Evolutionary conservation across 2,797 vertebrate genomes (phyloP).

Genomic region (Onychomys leucogaster): DNA sequence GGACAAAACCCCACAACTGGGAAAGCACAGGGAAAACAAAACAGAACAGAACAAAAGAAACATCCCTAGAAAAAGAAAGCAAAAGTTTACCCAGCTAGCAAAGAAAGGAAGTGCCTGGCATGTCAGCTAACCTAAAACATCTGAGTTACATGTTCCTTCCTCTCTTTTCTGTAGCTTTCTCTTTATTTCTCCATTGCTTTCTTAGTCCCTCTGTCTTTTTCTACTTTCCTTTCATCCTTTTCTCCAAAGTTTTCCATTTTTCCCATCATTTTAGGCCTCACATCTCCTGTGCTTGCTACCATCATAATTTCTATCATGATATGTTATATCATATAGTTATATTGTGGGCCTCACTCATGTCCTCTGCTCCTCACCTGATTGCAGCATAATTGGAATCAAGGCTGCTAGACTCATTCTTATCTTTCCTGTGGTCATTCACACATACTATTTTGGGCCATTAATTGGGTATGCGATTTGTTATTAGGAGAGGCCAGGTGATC

Average conservation of each 20-base stretch:
- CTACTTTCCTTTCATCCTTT: neutral
- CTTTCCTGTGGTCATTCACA: neutral
- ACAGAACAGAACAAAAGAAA: neutral
- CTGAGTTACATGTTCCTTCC: neutral
- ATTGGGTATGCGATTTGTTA: neutral
- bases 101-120: neutral
- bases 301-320: neutral
- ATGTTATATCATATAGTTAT: neutral
- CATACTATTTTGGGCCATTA: neutral
- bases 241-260: neutral
- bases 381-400: neutral
- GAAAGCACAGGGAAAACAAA: neutral
- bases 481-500: neutral
- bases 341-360: accelerated
- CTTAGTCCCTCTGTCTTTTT: neutral
- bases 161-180: neutral
- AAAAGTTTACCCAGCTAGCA: neutral
- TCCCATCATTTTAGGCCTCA: neutral
- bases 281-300: neutral
- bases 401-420: neutral
- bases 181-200: neutral
- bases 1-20: neutral
- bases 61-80: neutral
- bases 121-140: neutral
- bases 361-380: neutral